A percentile compares a stretch with the other conserved stretches of the same genome.
Conservation (phyloP, 2,113 vertebrate genomes). For the Corythoichthys haematopterus region DNA sequence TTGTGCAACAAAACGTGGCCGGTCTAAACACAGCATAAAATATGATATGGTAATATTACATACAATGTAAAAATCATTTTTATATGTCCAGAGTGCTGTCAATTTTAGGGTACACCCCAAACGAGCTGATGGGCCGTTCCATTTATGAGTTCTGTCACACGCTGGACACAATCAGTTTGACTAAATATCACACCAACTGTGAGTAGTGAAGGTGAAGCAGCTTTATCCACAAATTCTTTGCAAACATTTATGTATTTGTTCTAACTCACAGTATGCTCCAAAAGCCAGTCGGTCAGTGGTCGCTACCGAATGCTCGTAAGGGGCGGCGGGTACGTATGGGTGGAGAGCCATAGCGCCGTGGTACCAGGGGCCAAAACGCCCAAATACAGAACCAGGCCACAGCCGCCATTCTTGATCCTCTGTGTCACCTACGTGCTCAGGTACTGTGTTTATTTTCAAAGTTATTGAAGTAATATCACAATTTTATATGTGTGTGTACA, state of each 20-base stretch:
- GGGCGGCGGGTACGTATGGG: constrained; percentile 89
- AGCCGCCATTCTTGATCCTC: constrained; percentile 85
- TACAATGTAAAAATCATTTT: too few species aligned
- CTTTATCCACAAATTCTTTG: neutral
- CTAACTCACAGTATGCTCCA: constrained; percentile 79
- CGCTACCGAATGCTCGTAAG: constrained; percentile 92
- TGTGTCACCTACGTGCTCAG: constrained; percentile 91
- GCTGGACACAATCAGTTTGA: constrained; percentile 81
- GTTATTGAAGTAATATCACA: neutral
- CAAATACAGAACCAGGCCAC: constrained; percentile 72
- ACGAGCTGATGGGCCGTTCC: constrained; percentile 85
- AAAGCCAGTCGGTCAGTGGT: constrained; percentile 86
- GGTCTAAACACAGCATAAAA: too few species aligned
- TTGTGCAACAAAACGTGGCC: too few species aligned
- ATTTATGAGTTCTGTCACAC: constrained; percentile 90
- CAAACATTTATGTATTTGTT: neutral
- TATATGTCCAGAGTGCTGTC: constrained; percentile 76
- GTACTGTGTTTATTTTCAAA: constrained; percentile 50
- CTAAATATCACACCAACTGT: constrained; percentile 87
- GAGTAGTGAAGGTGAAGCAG: constrained; percentile 49
- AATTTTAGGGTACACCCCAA: constrained; percentile 84
- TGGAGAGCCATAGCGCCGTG: constrained; percentile 89
- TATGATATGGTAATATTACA: too few species aligned
- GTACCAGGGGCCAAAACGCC: constrained; percentile 80
- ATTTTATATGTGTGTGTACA: constrained; percentile 17